Percentiles rank a stretch among this genome's conserved stretches.
These are phyloP conservation scores for Notothenia rossii DNA, from an alignment of 2,113 vertebrate genomes.

Conservation along the genomic window DNA sequence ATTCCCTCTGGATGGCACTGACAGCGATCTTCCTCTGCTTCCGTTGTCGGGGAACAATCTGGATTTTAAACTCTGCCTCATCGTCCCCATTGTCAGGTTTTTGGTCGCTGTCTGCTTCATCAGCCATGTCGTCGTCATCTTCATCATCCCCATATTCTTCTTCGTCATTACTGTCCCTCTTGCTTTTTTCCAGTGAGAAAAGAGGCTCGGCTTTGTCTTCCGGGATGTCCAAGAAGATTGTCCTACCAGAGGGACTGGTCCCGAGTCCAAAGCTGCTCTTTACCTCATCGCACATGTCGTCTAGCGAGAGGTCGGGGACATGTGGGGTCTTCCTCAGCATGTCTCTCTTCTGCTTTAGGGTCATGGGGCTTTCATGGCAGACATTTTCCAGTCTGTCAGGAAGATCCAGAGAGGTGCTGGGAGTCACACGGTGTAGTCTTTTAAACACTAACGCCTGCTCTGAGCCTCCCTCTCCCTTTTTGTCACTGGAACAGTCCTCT, in stretches of 20 bases:
- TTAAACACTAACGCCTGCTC: slow-evolving; percentile 57
- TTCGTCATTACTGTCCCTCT: slow-evolving; percentile 83
- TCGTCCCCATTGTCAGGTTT: slow-evolving; percentile 90
- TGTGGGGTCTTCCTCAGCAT: slow-evolving; percentile 91
- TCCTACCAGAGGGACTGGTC: slow-evolving; percentile 85
- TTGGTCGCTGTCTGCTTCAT: slow-evolving; percentile 87
- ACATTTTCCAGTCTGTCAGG: slow-evolving; percentile 73
- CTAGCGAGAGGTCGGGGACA: slow-evolving; percentile 89
- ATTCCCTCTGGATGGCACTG: slow-evolving; percentile 98
- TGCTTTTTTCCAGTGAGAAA: slow-evolving; percentile 86
- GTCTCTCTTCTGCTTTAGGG: slow-evolving; percentile 95
- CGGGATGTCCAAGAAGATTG: slow-evolving; percentile 89
- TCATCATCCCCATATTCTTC: slow-evolving; percentile 88
- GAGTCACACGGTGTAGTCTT: slow-evolving; percentile 50
- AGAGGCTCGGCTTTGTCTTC: slow-evolving; percentile 87
- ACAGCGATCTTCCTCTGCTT: slow-evolving; percentile 99
- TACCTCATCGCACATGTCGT: slow-evolving; percentile 85
- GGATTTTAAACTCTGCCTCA: slow-evolving; percentile 97
- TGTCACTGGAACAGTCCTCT: slow-evolving; percentile 90
- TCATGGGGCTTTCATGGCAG: slow-evolving; percentile 88
- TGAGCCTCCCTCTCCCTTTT: slow-evolving; percentile 60
- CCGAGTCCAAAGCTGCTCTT: slow-evolving; percentile 58
- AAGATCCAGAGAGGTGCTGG: slow-evolving; percentile 76
- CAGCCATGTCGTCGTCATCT: slow-evolving; percentile 88
- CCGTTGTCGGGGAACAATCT: slow-evolving; percentile 96